Conservation (phyloP, 30 jellyfish, hydroid and myxozoan genomes). For the Cassiopea andromeda region DNA sequence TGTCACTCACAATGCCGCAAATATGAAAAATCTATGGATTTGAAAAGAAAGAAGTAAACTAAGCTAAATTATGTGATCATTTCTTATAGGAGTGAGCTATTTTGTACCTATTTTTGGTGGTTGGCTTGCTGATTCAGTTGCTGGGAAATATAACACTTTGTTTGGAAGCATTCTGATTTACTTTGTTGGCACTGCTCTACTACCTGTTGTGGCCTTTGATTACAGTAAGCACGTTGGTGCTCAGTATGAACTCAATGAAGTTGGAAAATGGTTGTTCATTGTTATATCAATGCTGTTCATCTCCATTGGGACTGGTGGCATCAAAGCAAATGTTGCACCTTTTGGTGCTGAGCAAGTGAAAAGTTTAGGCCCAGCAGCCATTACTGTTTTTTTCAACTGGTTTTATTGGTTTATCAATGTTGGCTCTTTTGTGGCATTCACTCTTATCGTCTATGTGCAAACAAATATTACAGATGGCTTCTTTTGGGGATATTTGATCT, state of each 20-base stretch:
- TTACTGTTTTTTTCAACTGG: slow-evolving; percentile 83
- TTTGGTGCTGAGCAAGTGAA: slow-evolving; percentile 93
- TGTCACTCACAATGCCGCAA: too few species aligned
- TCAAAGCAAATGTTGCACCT: slow-evolving; percentile 88
- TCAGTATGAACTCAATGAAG: slow-evolving; percentile 2
- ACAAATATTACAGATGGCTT: slow-evolving; percentile 28
- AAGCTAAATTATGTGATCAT: background rate
- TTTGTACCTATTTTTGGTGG: slow-evolving; percentile 91
- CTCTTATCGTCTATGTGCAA: slow-evolving; percentile 84
- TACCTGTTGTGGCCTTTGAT: slow-evolving; percentile 68
- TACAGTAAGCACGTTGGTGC: slow-evolving; percentile 7
- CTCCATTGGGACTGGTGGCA: slow-evolving; percentile 94
- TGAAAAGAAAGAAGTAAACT: too few species aligned
- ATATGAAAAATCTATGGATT: too few species aligned
- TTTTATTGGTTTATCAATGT: slow-evolving; percentile 93
- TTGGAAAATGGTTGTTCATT: slow-evolving; percentile 44
- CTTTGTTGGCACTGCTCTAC: slow-evolving; percentile 76
- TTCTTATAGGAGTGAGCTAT: slow-evolving; percentile 78
- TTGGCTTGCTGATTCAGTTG: slow-evolving; percentile 87
- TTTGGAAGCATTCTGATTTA: slow-evolving; percentile 76
- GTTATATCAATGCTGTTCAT: slow-evolving; percentile 74
- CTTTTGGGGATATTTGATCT: slow-evolving; percentile 79
- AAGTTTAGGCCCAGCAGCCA: slow-evolving; percentile 76
- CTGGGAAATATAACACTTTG: slow-evolving; percentile 83
- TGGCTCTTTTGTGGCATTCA: slow-evolving; percentile 84